Base-by-base conservation (phyloP, 2,113 vertebrate genomes). In the Datnioides undecimradiatus region DNA sequence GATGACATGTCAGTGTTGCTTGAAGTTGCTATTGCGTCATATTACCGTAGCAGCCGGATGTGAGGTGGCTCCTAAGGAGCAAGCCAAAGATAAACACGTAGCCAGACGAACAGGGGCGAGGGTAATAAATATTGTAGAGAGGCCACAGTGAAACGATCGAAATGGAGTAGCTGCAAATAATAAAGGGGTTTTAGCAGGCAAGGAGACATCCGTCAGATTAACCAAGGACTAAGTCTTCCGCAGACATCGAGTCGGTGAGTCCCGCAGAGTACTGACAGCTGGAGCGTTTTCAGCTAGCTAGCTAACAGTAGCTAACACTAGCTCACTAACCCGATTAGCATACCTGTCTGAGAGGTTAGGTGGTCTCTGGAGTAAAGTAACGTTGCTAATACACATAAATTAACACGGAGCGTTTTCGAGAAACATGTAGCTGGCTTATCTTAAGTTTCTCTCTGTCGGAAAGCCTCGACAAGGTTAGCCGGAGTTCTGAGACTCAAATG, bases 31-130 rank as follows among this genome's bases (percentile, higher is more conserved):
- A 4, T 54, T 87, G 78, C 87, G 81, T 57, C 0, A 31, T 38
- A 25, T 82, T 90, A 76, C 83, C 82, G 12, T 27, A 58, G 12
- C 8, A 71, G 62, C 91, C 95, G 95, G 95, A 96, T 88, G 78
- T 96, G 95, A 96, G 83, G 94, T 95, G 94, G 94, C 94, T 80
- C 48, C 79, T 48, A 31, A 46, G 49, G 85, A 94, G 80, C 93
- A 91, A 95, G 92, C 93, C 93, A 90, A 93, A 94, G 93, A 95
- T 94, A 95, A 95, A 95, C 94, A 95, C 94, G 93, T 95, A 94
- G 86, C 77, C 90, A 54, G 88, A 77, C 65, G 36, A 41, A 25
- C 45, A 72, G 82, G 84, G 87, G 54, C 59, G 59, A 85, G 63
- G 71, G 62, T 67, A 72, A 38, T 52, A 69, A 3, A 51, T 65